These are phyloP conservation scores for Ahaetulla prasina DNA, from an alignment of 2,113 vertebrate genomes.

Conservation along the genomic window DNA sequence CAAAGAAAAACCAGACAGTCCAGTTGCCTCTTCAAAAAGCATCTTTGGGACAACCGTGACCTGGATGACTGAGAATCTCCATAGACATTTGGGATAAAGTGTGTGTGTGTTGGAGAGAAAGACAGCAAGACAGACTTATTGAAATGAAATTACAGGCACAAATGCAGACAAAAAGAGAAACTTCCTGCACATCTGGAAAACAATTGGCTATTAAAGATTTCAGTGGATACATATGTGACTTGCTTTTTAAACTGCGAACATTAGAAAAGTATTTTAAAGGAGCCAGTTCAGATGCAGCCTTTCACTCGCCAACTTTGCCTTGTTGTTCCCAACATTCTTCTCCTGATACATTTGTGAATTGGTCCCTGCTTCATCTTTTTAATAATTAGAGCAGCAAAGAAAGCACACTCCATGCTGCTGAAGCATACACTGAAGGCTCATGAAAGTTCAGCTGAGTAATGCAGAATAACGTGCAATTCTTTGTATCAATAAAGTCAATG, in stretches of 20 bases:
- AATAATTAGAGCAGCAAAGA: neutral
- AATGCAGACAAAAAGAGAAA: fast-evolving
- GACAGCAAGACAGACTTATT: fast-evolving
- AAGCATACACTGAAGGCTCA: neutral
- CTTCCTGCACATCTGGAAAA: neutral
- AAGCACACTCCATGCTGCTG: neutral
- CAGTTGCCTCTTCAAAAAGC: too few relatives aligned
- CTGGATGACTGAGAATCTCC: too few relatives aligned
- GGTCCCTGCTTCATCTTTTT: neutral
- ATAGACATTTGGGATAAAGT: too few relatives aligned
- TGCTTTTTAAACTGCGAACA: neutral
- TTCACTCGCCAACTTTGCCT: too few relatives aligned
- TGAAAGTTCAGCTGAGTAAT: neutral
- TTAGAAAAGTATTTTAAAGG: neutral
- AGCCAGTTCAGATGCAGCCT: neutral
- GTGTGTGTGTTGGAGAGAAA: neutral
- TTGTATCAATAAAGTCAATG: neutral
- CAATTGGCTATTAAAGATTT: neutral
- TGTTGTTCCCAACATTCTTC: neutral
- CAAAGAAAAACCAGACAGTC: too few relatives aligned
- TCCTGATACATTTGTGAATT: neutral
- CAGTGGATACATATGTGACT: neutral
- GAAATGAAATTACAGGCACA: neutral
- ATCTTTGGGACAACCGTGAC: too few relatives aligned
- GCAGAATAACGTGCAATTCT: neutral